Percentiles rank a stretch among this genome's conserved stretches.
Conservation (phyloP, 2,888 invertebrate genomes). For the Metacarcinus magister region DNA sequence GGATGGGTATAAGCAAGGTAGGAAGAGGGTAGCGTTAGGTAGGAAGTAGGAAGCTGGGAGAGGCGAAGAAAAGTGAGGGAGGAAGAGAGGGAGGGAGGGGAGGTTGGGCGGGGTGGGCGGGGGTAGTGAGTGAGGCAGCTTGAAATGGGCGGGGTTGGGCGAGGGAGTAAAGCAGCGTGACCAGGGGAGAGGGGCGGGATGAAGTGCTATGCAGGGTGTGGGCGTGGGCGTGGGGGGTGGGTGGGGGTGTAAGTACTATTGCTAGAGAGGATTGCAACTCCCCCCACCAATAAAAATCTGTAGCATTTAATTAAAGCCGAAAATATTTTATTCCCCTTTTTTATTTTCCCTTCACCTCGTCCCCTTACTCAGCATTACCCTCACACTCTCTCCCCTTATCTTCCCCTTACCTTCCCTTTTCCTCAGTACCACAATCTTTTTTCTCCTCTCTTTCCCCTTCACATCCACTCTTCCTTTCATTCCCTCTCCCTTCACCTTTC, state of each 20-base stretch:
- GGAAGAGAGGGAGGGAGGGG: neutral
- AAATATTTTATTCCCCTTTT: neutral
- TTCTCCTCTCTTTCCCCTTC: neutral
- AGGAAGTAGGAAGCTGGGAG: neutral
- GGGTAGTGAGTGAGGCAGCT: slow-evolving; percentile 21
- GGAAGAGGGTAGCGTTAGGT: neutral
- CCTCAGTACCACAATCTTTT: neutral
- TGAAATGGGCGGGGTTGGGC: slow-evolving; percentile 11
- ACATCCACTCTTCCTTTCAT: neutral
- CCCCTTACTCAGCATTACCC: no score
- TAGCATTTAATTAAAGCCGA: neutral
- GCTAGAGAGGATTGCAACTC: neutral
- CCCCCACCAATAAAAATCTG: neutral
- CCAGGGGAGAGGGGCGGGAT: neutral
- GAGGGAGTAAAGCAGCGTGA: neutral
- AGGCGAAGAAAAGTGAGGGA: neutral
- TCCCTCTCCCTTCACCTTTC: neutral
- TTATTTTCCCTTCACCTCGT: neutral
- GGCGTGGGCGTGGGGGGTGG: neutral
- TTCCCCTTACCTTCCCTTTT: neutral
- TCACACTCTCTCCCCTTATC: neutral
- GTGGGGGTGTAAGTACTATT: neutral
- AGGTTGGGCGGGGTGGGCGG: neutral
- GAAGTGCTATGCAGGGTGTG: neutral
- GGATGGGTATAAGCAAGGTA: neutral